These are phyloP conservation scores for Ivindomyrus marchei DNA, from an alignment of 2,113 vertebrate species.

Conservation along the genomic window DNA sequence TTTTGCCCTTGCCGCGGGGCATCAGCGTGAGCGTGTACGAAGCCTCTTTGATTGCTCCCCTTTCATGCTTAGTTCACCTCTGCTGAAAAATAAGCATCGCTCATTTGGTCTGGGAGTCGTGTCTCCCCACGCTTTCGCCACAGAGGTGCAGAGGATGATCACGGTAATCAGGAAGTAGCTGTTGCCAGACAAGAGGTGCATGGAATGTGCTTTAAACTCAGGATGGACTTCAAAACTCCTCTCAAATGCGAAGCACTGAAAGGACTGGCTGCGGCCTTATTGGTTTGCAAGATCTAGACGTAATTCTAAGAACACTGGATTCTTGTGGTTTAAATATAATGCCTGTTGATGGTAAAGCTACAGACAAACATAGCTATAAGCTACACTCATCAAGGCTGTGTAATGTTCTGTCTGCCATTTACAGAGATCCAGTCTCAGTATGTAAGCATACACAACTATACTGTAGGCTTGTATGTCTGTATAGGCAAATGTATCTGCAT, in stretches of 20 bases:
- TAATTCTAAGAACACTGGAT: neutral
- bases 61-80: conserved; percentile 1
- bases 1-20: neutral
- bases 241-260: neutral
- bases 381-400: neutral
- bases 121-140: neutral
- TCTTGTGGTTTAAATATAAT: neutral
- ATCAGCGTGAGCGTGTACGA: neutral
- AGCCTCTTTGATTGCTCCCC: conserved; percentile 2
- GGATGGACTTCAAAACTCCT: neutral
- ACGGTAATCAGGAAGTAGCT: neutral
- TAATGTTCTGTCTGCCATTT: neutral
- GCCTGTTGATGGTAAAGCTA: neutral
- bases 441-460: neutral
- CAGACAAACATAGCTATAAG: neutral
- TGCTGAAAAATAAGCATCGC: neutral
- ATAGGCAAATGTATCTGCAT: neutral
- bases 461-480: neutral
- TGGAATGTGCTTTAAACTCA: neutral
- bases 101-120: neutral
- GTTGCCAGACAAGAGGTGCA: neutral
- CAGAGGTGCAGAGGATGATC: neutral
- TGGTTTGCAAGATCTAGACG: neutral
- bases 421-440: neutral
- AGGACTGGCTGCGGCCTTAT: neutral